Conservation (phyloP, 2,888 invertebrate genomes). For the Plagiodera versicolora region DNA sequence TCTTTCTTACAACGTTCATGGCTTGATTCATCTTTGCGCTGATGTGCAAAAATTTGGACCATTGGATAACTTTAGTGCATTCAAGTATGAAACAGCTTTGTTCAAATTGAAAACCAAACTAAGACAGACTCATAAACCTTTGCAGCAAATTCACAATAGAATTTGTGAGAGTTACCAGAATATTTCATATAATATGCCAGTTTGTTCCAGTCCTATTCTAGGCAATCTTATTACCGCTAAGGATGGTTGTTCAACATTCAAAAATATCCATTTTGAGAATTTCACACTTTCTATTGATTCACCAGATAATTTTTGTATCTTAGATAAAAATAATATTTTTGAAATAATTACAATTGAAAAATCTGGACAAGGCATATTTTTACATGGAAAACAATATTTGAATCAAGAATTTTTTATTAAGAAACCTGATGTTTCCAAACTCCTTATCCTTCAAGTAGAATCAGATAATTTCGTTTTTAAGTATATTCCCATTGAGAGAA, state of each 20-base stretch:
- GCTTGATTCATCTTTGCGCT: conserved; percentile 27
- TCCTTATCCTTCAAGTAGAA: neutral
- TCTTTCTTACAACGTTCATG: conserved; percentile 31
- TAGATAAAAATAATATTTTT: neutral
- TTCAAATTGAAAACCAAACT: conserved; percentile 19
- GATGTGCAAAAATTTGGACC: conserved; percentile 29
- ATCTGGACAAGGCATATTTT: neutral
- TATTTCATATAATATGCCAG: neutral
- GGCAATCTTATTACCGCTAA: neutral
- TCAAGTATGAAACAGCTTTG: conserved; percentile 31
- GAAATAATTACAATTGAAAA: neutral
- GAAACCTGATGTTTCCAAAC: conserved; percentile 2
- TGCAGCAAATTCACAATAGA: conserved; percentile 19
- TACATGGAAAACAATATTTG: conserved; percentile 3
- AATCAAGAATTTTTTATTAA: neutral
- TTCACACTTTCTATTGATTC: conserved; percentile 1
- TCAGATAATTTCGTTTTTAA: neutral
- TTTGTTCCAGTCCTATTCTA: neutral
- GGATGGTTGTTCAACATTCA: conserved; percentile 3
- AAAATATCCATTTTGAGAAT: conserved; percentile 4
- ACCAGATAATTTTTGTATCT: neutral
- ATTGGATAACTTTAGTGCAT: conserved; percentile 27
- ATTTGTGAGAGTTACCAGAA: neutral
- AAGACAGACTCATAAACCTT: conserved; percentile 18
- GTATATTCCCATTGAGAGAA: neutral